Evolutionary conservation across 2,888 invertebrate species (phyloP).

Genomic region (Eurytoma adleriae): DNA sequence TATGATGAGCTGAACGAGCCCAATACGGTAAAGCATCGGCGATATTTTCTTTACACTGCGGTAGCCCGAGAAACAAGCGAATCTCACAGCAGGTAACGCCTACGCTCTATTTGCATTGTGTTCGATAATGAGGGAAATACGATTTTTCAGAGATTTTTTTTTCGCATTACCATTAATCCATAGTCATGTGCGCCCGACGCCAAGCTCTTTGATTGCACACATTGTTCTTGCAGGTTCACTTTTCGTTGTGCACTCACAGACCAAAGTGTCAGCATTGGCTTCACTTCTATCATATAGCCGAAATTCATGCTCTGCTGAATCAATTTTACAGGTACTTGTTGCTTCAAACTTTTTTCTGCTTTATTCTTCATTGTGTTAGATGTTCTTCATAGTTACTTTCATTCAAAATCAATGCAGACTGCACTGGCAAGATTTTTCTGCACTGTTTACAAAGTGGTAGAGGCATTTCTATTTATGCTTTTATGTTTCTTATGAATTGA

Average conservation of each 20-base stretch:
- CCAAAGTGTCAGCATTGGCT: too few relatives aligned
- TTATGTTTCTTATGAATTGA: too few relatives aligned
- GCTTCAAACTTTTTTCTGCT: background rate
- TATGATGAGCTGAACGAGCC: conserved; percentile 19
- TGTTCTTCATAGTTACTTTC: too few relatives aligned
- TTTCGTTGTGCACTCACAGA: too few relatives aligned
- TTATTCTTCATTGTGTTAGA: background rate
- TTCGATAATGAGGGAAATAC: background rate
- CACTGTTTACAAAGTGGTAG: too few relatives aligned
- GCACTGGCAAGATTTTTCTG: too few relatives aligned
- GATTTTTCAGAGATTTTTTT: background rate
- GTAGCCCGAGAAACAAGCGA: conserved; percentile 12
- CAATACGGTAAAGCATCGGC: background rate
- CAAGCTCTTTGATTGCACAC: too few relatives aligned
- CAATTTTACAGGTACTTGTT: conserved; percentile 39
- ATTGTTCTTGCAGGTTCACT: background rate
- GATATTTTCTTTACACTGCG: background rate
- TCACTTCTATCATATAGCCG: too few relatives aligned
- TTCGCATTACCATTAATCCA: background rate
- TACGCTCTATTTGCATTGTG: conserved; percentile 29
- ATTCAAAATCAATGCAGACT: too few relatives aligned
- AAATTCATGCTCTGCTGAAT: too few relatives aligned
- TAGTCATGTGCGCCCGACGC: too few relatives aligned
- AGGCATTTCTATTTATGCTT: too few relatives aligned
- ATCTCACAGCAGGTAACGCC: conserved; percentile 31